These are phyloP conservation scores for Cenopis cana DNA, from an alignment of 2,888 invertebrate genomes.

Conservation along the genomic window DNA sequence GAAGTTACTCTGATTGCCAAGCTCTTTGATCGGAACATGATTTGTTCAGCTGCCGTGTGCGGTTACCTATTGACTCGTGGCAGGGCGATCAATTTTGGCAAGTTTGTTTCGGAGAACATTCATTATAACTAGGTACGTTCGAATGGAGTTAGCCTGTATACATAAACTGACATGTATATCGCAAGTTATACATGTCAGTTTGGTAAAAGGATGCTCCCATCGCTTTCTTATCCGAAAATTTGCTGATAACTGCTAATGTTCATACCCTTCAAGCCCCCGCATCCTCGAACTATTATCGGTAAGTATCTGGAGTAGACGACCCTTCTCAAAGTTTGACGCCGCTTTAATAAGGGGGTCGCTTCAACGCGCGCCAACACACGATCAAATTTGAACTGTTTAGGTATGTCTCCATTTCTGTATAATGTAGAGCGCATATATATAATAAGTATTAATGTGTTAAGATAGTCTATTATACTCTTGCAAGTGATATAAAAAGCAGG, in stretches of 20 bases:
- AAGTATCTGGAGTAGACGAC: slow-evolving; percentile 4
- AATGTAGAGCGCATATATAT: too few species aligned
- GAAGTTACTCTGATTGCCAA: slow-evolving; percentile 24
- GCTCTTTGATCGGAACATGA: slow-evolving; percentile 16
- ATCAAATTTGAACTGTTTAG: too few species aligned
- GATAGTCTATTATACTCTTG: too few species aligned
- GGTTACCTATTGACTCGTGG: neutral
- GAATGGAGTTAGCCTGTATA: slow-evolving; percentile 4
- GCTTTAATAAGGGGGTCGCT: neutral
- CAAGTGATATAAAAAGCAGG: too few species aligned
- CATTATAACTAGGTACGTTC: slow-evolving; percentile 11
- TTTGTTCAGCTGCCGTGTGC: slow-evolving; percentile 23
- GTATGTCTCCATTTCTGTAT: neutral
- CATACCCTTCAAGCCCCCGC: neutral
- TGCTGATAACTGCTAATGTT: neutral
- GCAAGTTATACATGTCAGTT: neutral
- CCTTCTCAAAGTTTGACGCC: slow-evolving; percentile 32
- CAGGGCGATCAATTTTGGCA: neutral
- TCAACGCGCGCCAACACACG: too few species aligned
- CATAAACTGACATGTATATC: too few species aligned
- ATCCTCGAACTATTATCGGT: slow-evolving; percentile 25
- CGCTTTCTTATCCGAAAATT: neutral
- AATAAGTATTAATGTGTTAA: too few species aligned
- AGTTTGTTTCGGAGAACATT: slow-evolving; percentile 18
- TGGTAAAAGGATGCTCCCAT: neutral